These are phyloP conservation scores for Lagria hirta DNA, from an alignment of 2,888 invertebrate species.

Conservation along the genomic window DNA sequence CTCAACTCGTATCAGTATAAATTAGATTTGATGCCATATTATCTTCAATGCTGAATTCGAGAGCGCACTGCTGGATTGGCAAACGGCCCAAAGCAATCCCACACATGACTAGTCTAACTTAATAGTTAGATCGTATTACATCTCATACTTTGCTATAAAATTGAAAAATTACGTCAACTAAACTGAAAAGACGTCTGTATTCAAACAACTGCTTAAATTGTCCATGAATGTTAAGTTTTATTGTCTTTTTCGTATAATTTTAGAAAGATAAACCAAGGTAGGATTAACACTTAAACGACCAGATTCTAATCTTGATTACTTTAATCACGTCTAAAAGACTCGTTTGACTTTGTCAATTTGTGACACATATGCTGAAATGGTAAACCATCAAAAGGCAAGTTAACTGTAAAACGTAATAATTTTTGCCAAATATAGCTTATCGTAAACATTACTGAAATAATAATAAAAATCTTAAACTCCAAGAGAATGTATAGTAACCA, in stretches of 20 bases:
- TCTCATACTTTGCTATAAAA: constrained; percentile 2
- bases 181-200: too few relatives aligned
- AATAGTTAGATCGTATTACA: constrained; percentile 6
- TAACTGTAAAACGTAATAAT: too few relatives aligned
- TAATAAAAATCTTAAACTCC: too few relatives aligned
- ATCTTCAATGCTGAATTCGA: constrained; percentile 2
- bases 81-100: constrained; percentile 10
- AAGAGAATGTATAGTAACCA: too few relatives aligned
- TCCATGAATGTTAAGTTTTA: background rate
- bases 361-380: too few relatives aligned
- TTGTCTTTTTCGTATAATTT: constrained; percentile 3
- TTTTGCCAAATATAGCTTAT: too few relatives aligned
- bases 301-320: constrained; percentile 7
- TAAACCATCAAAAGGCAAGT: too few relatives aligned
- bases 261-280: constrained; percentile 4
- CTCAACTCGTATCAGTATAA: constrained; percentile 6
- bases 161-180: constrained; percentile 9
- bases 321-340: constrained; percentile 1
- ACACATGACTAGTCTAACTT: constrained; percentile 14
- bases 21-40: constrained; percentile 10
- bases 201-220: too few relatives aligned
- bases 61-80: too few relatives aligned
- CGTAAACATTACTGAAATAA: too few relatives aligned
- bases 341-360: constrained; percentile 4
- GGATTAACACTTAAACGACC: constrained; percentile 8